phyloP scores from a whole-genome alignment of 1,140 invertebrate species.

The Drosophila repletoides region DNA sequence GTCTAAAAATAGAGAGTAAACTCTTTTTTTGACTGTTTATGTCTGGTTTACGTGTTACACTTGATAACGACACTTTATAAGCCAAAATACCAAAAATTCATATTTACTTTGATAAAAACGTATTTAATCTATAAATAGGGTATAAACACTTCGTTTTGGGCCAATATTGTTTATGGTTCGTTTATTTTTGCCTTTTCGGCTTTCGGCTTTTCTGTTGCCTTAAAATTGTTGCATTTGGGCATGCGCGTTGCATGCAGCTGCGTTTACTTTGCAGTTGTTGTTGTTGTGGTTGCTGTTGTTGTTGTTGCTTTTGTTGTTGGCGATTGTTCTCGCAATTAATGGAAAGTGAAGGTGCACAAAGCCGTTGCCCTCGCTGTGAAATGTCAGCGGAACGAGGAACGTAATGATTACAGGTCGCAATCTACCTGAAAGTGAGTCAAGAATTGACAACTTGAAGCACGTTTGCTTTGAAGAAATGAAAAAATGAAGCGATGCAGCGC shows the following conservation, averaged over 20 bases:
- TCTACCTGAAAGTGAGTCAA: background rate
- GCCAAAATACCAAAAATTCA: no score
- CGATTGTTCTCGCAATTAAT: slow-evolving; percentile 53
- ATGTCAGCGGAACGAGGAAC: slow-evolving; percentile 36
- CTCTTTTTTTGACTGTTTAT: no score
- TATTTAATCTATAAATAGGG: slow-evolving; percentile 13
- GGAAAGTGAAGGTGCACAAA: slow-evolving; percentile 57
- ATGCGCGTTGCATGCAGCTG: slow-evolving; percentile 54
- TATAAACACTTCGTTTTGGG: slow-evolving; percentile 7
- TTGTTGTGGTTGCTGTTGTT: background rate
- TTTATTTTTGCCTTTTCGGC: slow-evolving; percentile 3
- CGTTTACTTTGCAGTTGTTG: background rate
- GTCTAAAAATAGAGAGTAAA: no score
- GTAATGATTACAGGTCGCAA: slow-evolving; percentile 21
- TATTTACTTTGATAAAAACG: no score
- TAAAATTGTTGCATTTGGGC: slow-evolving; percentile 43
- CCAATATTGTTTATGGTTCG: slow-evolving; percentile 3
- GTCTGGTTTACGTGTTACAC: no score
- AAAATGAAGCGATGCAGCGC: background rate
- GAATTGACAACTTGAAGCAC: slow-evolving; percentile 5
- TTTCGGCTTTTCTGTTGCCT: slow-evolving; percentile 10
- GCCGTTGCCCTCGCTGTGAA: slow-evolving; percentile 33
- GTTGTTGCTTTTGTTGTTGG: background rate
- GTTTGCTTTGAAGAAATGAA: background rate
- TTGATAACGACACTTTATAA: no score